Base-by-base conservation (phyloP, 2,113 vertebrate species). In the Serranochromis macrocephalus region DNA sequence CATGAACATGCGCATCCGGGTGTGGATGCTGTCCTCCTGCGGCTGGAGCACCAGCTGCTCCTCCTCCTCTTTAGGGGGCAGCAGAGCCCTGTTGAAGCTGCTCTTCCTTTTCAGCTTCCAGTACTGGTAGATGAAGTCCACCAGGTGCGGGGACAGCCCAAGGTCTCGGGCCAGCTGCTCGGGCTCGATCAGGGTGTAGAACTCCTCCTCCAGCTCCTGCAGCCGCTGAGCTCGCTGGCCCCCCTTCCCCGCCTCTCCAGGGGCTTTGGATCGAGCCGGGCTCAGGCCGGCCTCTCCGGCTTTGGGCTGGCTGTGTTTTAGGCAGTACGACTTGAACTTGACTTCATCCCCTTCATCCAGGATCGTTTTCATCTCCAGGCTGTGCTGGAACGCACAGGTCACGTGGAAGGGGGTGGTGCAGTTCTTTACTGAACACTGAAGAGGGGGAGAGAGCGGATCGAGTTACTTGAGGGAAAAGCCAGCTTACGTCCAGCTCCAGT, bases 1-100 rank as follows among this genome's bases (percentile, higher is more conserved):
- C 98, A 99, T 99, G 93, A 99, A 99, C 99, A 99, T 99, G 89
- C 98, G 97, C 98, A 99, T 99, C 88, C 99, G 97, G 47, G 98
- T 98, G 91, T 99, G 98, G 94, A 99, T 98, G 94, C 96, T 98
- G 94, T 99, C 98, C 94, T 98, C 98, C 93, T 98, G 98, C 21
- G 98, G 98, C 92, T 98, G 97, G 89, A 97, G 95, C 87, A 98
- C 96, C 87, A 97, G 94, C 92, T 97, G 98, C 95, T 98, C 97
- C 94, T 98, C 98, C 45, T 97, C 98, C 89, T 98, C 97, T 93
- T 97, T 98, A 84, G 98, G 98, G 90, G 98, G 97, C 95, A 99
- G 96, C 94, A 99, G 96, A 7, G 98, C 97, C 93, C 97, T 98
- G 95, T 99, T 99, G 91, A 98, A 99, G 95, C 97, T 98, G 87